These are phyloP conservation scores for Oreochromis mossambicus DNA, from an alignment of 2,797 vertebrate species.

Conservation along the genomic window DNA sequence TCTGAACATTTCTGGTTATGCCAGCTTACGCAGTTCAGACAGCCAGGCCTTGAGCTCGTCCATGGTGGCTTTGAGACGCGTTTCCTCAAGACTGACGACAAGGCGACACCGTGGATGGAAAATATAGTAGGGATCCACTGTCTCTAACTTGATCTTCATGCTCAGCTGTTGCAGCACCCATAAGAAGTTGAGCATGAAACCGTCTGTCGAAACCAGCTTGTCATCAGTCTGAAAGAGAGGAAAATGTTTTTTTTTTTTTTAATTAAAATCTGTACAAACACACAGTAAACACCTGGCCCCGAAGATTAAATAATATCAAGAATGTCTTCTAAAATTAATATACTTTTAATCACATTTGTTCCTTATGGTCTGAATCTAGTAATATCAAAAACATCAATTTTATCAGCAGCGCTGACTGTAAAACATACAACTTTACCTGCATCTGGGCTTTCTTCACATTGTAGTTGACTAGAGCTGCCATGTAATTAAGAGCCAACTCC, in stretches of 20 bases:
- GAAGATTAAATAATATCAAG: background rate
- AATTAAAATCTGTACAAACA: background rate
- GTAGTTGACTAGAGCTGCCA: slow-evolving; percentile 93
- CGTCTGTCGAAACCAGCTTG: slow-evolving; percentile 94
- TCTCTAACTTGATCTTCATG: slow-evolving; percentile 97
- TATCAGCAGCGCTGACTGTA: background rate
- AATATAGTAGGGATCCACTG: slow-evolving; percentile 94
- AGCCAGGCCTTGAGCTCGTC: slow-evolving; percentile 92
- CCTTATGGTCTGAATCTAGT: background rate
- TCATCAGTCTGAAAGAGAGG: slow-evolving; percentile 85
- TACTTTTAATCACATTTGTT: background rate
- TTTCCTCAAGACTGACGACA: slow-evolving; percentile 87
- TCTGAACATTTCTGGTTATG: background rate
- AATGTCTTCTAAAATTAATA: background rate
- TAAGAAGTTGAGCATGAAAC: slow-evolving; percentile 98
- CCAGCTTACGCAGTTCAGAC: slow-evolving; percentile 85
- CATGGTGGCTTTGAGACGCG: slow-evolving; percentile 93
- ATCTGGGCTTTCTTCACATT: slow-evolving; percentile 99
- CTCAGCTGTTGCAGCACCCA: slow-evolving; percentile 98
- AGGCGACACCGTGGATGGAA: slow-evolving; percentile 95
- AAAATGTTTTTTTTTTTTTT: background rate
- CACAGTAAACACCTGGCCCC: fast-evolving
- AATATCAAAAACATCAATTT: background rate
- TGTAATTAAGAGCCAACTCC: slow-evolving; percentile 92
- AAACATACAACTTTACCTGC: slow-evolving; percentile 80